Evolutionary conservation across 2,113 vertebrate species (phyloP), one percentile per base, ranked within the genome.

Genomic region (Emydura subglobosa): DNA sequence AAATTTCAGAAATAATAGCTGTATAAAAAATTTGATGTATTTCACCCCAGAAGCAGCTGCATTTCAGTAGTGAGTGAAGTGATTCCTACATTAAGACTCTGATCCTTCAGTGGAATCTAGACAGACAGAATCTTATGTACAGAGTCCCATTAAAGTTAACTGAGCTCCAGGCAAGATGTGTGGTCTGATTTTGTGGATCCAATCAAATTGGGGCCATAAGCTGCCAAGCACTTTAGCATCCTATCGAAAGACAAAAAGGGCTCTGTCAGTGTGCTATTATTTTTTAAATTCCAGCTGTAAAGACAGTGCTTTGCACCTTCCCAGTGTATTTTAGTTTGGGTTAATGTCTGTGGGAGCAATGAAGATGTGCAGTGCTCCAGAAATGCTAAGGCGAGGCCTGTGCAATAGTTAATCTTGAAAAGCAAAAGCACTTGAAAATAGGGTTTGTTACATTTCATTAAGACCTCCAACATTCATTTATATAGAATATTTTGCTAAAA

Each of bases 381-480:
- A 96, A 97, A 83, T 54, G 89, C 92, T 93, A 93, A 94, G 83
- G 94, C 89, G 79, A 91, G 92, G 82, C 89, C 93, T 95, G 92
- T 91, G 94, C 95, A 97, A 96, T 91, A 86, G 91, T 92, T 95
- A 94, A 4, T 47, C 0, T 89, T 95, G 94, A 92, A 88, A 94
- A 93, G 94, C 49, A 96, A 96, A 97, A 92, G 90, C 93, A 96
- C 92, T 96, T 93, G 94, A 96, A 97, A 97, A 95, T 83, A 47
- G 42, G 95, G 65, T 83, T 96, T 91, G 89, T 68, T 96, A 68
- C 92, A 92, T 87, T 93, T 90, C 82, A 49, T 76, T 87, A 5
- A 79, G 92, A 97, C 83, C 53, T 93, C 92, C 95, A 87, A 89
- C 93, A 82, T 13, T 85, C 87, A 59, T 81, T 78, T 54, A 34